Percentiles rank a stretch among this genome's conserved stretches.
phyloP scores from a whole-genome alignment of 2,888 invertebrate genomes.

The Agrotis segetum region DNA sequence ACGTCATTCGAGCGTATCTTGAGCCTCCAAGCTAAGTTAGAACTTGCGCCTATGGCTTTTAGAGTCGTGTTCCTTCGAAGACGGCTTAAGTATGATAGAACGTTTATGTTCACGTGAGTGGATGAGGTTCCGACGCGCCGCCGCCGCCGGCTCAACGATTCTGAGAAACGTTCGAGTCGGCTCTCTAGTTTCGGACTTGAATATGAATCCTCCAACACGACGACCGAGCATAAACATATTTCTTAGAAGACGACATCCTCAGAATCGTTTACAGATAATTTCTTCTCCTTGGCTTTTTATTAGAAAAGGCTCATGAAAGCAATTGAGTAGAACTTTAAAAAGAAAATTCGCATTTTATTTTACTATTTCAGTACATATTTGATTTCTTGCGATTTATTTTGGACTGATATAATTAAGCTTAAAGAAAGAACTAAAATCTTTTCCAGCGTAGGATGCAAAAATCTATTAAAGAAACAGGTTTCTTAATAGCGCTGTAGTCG shows the following conservation, averaged over 20 bases:
- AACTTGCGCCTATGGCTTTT: slow-evolving; percentile 75
- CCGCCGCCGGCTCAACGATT: slow-evolving; percentile 89
- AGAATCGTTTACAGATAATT: slow-evolving; percentile 61
- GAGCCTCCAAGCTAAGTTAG: slow-evolving; percentile 79
- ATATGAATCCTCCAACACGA: slow-evolving; percentile 85
- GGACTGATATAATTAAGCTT: slow-evolving; percentile 4
- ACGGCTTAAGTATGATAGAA: slow-evolving; percentile 84
- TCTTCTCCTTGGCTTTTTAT: slow-evolving; percentile 48
- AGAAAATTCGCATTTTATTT: background rate
- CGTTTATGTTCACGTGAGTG: slow-evolving; percentile 90
- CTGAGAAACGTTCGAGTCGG: slow-evolving; percentile 87
- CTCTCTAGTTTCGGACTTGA: slow-evolving; percentile 89
- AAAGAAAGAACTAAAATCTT: background rate
- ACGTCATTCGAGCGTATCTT: slow-evolving; percentile 87
- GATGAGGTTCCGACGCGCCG: slow-evolving; percentile 89
- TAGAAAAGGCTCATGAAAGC: background rate
- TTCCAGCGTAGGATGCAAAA: slow-evolving; percentile 34
- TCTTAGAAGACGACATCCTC: slow-evolving; percentile 68
- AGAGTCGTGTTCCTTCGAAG: slow-evolving; percentile 75
- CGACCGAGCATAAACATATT: slow-evolving; percentile 74
- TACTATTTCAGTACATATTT: background rate
- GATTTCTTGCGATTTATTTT: background rate
- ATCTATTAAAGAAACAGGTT: slow-evolving; percentile 51
- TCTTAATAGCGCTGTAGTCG: slow-evolving; percentile 41
- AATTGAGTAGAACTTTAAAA: background rate